A percentile compares a stretch with the other conserved stretches of the same genome.
Conservation (phyloP, 2,888 invertebrate species). For the Sinotaia quadrata region DNA sequence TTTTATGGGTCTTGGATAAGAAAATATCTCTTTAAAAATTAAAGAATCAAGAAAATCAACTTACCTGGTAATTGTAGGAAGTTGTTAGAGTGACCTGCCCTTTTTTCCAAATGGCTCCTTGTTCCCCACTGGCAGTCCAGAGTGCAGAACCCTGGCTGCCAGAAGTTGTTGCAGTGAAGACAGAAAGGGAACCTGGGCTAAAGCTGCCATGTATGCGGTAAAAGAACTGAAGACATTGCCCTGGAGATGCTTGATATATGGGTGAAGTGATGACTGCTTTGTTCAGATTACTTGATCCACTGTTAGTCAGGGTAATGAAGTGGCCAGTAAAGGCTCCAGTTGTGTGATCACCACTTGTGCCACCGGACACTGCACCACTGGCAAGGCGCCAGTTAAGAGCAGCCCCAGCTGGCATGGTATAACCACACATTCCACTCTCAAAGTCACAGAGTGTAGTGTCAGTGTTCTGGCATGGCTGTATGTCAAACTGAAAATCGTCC, state of each 20-base stretch:
- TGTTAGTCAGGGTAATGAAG: constrained; percentile 49
- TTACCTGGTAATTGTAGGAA: constrained; percentile 51
- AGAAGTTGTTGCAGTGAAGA: constrained; percentile 34
- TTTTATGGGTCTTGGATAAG: too few species aligned
- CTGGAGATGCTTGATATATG: constrained; percentile 46
- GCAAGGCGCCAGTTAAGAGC: constrained; percentile 66
- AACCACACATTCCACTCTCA: constrained; percentile 58
- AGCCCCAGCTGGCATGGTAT: constrained; percentile 57
- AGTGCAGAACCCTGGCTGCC: background rate
- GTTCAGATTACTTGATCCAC: constrained; percentile 73
- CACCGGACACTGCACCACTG: constrained; percentile 47
- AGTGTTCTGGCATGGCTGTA: too few species aligned
- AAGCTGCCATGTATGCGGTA: constrained; percentile 66
- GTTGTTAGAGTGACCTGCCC: constrained; percentile 52
- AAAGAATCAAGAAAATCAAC: too few species aligned
- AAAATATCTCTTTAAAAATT: too few species aligned
- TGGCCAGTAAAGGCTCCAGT: constrained; percentile 45
- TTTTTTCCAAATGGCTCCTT: constrained; percentile 61
- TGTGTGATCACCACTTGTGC: constrained; percentile 59
- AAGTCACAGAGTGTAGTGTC: constrained; percentile 55
- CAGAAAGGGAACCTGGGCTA: constrained; percentile 56
- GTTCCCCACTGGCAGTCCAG: constrained; percentile 53
- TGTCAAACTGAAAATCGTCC: constrained; percentile 52
- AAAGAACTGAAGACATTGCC: constrained; percentile 65
- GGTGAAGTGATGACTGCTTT: constrained; percentile 73